A percentile compares a stretch with the other conserved stretches of the same genome.
Conservation (phyloP, 2,113 vertebrate genomes). For the Psettodes erumei region DNA sequence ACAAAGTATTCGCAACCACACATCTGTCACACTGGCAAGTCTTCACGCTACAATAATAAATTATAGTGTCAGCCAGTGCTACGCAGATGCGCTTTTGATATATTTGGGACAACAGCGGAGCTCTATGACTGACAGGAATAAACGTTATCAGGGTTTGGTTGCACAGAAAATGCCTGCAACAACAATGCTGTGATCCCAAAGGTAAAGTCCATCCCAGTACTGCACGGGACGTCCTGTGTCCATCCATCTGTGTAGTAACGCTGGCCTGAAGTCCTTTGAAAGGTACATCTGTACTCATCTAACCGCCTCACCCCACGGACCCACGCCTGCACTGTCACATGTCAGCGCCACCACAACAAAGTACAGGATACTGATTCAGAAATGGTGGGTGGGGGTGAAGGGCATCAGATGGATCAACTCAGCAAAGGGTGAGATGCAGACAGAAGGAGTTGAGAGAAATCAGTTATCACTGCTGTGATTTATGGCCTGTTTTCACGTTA, state of each 20-base stretch:
- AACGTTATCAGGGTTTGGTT: background rate
- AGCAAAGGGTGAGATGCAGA: background rate
- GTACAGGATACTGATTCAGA: slow-evolving; percentile 14
- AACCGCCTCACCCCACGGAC: background rate
- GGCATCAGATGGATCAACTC: background rate
- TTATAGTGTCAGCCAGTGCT: too few species aligned
- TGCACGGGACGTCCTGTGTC: background rate
- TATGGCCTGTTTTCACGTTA: slow-evolving; percentile 83
- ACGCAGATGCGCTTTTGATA: too few species aligned
- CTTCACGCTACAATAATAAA: too few species aligned
- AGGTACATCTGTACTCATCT: slow-evolving; percentile 17
- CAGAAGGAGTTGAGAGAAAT: slow-evolving; percentile 58
- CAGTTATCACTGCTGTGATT: slow-evolving; percentile 80
- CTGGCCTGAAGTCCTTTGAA: background rate
- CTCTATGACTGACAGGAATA: background rate
- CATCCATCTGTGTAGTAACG: background rate
- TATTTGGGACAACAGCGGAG: too few species aligned
- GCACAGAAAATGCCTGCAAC: background rate
- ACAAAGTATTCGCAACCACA: background rate
- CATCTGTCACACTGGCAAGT: background rate
- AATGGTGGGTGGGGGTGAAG: background rate
- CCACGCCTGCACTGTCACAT: slow-evolving; percentile 5
- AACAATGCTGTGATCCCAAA: background rate
- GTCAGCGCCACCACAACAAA: slow-evolving; percentile 19
- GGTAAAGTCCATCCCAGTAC: background rate